A percentile compares a stretch with the other conserved stretches of the same genome.
Evolutionary conservation across 2,113 vertebrate genomes (phyloP).

Genomic region (Gobius niger): DNA sequence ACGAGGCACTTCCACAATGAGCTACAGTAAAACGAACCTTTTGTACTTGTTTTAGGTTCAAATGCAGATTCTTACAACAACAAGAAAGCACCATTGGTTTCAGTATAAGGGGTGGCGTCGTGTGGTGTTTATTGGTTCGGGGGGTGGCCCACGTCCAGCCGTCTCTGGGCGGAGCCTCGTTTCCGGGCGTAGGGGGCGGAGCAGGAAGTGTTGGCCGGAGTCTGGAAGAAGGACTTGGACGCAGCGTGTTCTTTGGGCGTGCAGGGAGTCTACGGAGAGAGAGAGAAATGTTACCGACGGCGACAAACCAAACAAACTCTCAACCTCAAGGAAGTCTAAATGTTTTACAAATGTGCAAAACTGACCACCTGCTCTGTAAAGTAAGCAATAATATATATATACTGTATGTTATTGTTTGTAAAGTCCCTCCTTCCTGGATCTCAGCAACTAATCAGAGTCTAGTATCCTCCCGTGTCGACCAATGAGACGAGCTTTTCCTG

Average conservation of each 20-base stretch:
- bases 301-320: too few relatives aligned
- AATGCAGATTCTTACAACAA: background rate
- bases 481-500: too few relatives aligned
- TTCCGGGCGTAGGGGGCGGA: conserved; percentile 57
- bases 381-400: too few relatives aligned
- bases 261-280: conserved; percentile 70
- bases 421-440: too few relatives aligned
- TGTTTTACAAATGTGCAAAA: too few relatives aligned
- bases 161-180: conserved; percentile 85
- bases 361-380: too few relatives aligned
- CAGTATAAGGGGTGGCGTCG: background rate
- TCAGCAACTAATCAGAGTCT: too few relatives aligned
- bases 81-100: conserved; percentile 30
- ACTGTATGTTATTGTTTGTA: too few relatives aligned
- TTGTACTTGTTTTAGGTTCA: background rate
- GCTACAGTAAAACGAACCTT: background rate
- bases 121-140: conserved; percentile 52
- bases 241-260: conserved; percentile 80
- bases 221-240: conserved; percentile 88
- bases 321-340: too few relatives aligned
- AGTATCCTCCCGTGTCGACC: too few relatives aligned
- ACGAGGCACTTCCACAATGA: conserved; percentile 13
- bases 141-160: conserved; percentile 83
- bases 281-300: background rate
- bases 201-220: conserved; percentile 71